Evolutionary conservation across 2,113 vertebrate species (phyloP), one percentile per base, ranked within the genome.

Genomic region (Trogon melanurus): DNA sequence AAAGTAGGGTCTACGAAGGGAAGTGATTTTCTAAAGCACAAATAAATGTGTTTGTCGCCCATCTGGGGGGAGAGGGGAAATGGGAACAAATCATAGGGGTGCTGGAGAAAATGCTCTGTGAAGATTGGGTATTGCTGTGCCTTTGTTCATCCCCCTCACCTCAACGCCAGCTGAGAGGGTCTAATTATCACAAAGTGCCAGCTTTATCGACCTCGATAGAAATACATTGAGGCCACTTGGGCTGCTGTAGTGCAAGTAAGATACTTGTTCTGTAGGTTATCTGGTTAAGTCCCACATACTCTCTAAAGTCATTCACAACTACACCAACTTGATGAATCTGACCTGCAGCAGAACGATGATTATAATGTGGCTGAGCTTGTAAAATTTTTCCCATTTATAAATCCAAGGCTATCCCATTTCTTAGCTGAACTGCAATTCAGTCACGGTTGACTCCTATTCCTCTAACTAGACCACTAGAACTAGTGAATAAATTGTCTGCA

Each of bases 161-260:
- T 30, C 47, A 51, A 4, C 8, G 29, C 30, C 6, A 48, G 30
- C 51, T 21, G 38, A 73, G 41, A 48, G 4, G 1, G 30, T 36
- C 41, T 54, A 23, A 19, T 67, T 65, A 11, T 11, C 2, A 1
- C n/a, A 9, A 32, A 70, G 25, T 16, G 34, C n/a, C 41, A 34
- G 29, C 34, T 65, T 44, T 29, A 36, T n/a, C 0, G 0, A 11
- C 23, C 47, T 60, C 60, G 41, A 60, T 3, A 69, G 48, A 19
- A 26, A 18, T 4, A 47, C 34, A 21, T 2, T 8, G 44, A 61
- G 30, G 73, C 26, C 65, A 47, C 65, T 16, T 3, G 64, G 47
- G 62, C 21, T 44, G 3, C 4, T 66, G 27, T 4, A n/a, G n/a
- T 30, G 64, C 64, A 88, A 61, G 82, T 8, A 29, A 32, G 44